These are phyloP conservation scores for Lepus americanus DNA, from an alignment of 2,113 vertebrate species.

Conservation along the genomic window DNA sequence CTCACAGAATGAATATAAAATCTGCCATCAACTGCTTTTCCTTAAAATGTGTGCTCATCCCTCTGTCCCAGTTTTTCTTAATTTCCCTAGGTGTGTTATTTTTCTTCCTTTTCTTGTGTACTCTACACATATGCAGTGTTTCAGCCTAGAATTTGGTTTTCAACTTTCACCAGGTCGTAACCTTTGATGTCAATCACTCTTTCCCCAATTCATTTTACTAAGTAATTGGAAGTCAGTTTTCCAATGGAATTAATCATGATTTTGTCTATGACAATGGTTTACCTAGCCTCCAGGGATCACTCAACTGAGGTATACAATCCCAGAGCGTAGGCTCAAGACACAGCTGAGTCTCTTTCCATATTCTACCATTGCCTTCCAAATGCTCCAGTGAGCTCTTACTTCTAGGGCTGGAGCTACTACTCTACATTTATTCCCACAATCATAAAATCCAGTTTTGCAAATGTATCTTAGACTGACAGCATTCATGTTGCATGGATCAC, in stretches of 20 bases:
- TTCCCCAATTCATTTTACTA: neutral
- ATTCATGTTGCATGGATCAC: neutral
- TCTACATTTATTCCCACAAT: neutral
- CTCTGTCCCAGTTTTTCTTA: neutral
- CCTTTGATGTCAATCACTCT: neutral
- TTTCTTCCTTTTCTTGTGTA: neutral
- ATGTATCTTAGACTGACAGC: neutral
- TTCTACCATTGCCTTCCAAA: neutral
- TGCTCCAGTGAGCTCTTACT: neutral
- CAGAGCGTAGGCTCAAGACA: neutral
- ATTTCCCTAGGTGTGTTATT: neutral
- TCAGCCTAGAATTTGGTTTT: neutral
- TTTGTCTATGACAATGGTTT: neutral
- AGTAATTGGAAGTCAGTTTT: constrained; percentile 10
- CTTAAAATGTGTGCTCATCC: neutral
- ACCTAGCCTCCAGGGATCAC: neutral
- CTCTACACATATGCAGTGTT: neutral
- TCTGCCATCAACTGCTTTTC: neutral
- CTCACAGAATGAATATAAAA: neutral
- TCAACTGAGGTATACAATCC: neutral
- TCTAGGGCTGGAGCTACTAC: neutral
- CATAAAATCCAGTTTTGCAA: neutral
- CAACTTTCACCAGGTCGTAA: neutral
- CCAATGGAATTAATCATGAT: neutral
- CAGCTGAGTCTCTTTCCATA: neutral